These are phyloP conservation scores for Caradrina kadenii DNA, from an alignment of 2,888 invertebrate species.

Conservation along the genomic window DNA sequence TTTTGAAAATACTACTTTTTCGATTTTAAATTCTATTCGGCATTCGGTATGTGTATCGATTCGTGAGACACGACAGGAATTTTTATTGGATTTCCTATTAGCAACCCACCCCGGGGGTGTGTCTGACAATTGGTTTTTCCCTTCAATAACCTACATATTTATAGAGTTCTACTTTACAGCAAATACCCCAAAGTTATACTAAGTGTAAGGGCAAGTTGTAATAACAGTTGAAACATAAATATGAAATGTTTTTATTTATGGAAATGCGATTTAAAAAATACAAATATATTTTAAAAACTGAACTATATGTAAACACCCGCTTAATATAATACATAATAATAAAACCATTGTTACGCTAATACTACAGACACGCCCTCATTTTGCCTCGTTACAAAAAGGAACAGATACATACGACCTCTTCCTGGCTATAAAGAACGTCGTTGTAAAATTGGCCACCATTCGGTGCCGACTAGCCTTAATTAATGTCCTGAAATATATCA, in stretches of 20 bases:
- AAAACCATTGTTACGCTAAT: neutral
- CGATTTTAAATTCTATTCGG: neutral
- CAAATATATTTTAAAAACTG: too few species aligned
- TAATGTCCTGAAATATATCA: slow-evolving; percentile 68
- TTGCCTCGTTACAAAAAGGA: slow-evolving; percentile 13
- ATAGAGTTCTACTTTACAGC: neutral
- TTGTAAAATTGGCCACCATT: slow-evolving; percentile 59
- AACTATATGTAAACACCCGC: too few species aligned
- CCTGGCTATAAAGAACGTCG: slow-evolving; percentile 45
- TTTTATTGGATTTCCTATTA: slow-evolving; percentile 23
- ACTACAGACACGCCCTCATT: slow-evolving; percentile 2
- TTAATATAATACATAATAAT: neutral
- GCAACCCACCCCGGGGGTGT: slow-evolving; percentile 13
- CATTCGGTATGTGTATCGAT: neutral
- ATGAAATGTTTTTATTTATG: too few species aligned
- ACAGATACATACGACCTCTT: slow-evolving; percentile 30
- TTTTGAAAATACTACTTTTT: neutral
- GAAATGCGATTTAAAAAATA: too few species aligned
- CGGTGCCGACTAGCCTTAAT: slow-evolving; percentile 58
- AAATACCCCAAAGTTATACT: neutral
- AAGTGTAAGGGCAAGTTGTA: neutral
- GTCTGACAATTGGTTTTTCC: slow-evolving; percentile 4
- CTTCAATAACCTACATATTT: slow-evolving; percentile 11
- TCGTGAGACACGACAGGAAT: neutral
- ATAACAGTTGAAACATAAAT: neutral